phyloP scores from a whole-genome alignment of 2,113 vertebrate species.

The Ophiodon elongatus region DNA sequence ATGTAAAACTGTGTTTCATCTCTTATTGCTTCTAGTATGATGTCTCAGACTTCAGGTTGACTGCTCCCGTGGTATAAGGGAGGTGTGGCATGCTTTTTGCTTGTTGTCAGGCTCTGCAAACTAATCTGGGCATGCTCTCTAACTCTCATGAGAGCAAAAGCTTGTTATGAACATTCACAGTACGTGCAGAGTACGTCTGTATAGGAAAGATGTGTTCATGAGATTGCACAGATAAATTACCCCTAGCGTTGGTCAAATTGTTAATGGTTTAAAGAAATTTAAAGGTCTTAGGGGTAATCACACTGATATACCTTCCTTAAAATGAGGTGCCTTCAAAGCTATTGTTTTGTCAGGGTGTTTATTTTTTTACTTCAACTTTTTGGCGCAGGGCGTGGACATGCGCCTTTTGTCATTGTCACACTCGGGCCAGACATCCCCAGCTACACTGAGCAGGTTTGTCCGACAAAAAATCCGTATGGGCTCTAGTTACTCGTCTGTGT shows the following conservation, averaged over 20 bases:
- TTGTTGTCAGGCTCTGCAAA: conserved; percentile 74
- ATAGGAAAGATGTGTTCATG: not conserved
- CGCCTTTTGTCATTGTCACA: not conserved
- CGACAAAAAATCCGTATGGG: not conserved
- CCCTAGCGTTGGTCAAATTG: not conserved
- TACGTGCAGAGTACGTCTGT: conserved; percentile 5
- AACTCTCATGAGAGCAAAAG: conserved; percentile 59
- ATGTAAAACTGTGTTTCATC: conserved; percentile 24
- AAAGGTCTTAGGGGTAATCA: not conserved
- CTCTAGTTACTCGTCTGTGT: not conserved
- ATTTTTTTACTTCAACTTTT: not conserved
- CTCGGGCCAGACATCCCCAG: not conserved
- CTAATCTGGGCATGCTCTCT: conserved; percentile 34
- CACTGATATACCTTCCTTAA: not conserved
- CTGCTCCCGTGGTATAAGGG: conserved; percentile 44
- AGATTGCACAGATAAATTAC: not conserved
- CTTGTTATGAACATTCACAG: conserved; percentile 52
- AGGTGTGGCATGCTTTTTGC: conserved; percentile 51
- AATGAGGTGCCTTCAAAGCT: not conserved
- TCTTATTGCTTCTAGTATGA: conserved; percentile 7
- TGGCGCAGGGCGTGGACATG: not conserved
- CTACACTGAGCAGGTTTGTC: not conserved
- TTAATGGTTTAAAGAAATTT: not conserved
- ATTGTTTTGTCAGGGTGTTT: not conserved
- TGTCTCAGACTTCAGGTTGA: conserved; percentile 32